A percentile compares a stretch with the other conserved stretches of the same genome.
These are phyloP conservation scores for Sardinella longiceps DNA, from an alignment of 2,797 vertebrate species.

Conservation along the genomic window DNA sequence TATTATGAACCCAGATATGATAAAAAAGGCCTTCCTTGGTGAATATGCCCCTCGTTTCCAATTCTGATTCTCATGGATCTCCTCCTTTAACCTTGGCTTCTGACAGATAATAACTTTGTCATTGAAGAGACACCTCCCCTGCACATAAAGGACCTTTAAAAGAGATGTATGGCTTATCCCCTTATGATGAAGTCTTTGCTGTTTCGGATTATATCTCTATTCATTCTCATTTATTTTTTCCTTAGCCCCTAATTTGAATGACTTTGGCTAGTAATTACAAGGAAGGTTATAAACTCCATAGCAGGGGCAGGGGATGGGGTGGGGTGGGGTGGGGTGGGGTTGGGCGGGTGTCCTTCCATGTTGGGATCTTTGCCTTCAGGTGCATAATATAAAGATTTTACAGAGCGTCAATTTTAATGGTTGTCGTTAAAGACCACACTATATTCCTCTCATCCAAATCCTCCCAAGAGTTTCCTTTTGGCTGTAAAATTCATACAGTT, in stretches of 20 bases:
- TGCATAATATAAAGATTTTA: not conserved
- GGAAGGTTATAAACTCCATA: conserved; percentile 68
- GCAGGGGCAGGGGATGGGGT: too few relatives aligned
- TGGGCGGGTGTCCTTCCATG: conserved; percentile 42
- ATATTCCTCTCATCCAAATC: not conserved
- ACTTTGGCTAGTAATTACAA: conserved; percentile 72
- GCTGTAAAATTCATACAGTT: not conserved
- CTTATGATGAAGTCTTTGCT: conserved; percentile 70
- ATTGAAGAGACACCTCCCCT: conserved; percentile 68
- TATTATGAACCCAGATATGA: conserved; percentile 76
- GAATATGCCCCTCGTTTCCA: conserved; percentile 71
- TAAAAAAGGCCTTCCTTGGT: conserved; percentile 66
- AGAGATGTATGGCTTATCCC: conserved; percentile 71
- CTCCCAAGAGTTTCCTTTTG: not conserved
- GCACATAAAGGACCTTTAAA: conserved; percentile 74
- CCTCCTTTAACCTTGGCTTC: conserved; percentile 74
- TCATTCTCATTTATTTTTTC: conserved; percentile 76
- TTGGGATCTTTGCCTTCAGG: conserved; percentile 10
- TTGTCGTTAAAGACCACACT: not conserved
- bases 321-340: too few relatives aligned
- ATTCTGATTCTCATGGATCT: conserved; percentile 71
- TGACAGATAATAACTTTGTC: conserved; percentile 79
- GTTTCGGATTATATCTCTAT: conserved; percentile 75
- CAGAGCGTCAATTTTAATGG: not conserved
- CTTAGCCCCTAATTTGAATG: conserved; percentile 72